phyloP scores from a whole-genome alignment of 1,140 invertebrate genomes.

The Tetramorium simillimum region DNA sequence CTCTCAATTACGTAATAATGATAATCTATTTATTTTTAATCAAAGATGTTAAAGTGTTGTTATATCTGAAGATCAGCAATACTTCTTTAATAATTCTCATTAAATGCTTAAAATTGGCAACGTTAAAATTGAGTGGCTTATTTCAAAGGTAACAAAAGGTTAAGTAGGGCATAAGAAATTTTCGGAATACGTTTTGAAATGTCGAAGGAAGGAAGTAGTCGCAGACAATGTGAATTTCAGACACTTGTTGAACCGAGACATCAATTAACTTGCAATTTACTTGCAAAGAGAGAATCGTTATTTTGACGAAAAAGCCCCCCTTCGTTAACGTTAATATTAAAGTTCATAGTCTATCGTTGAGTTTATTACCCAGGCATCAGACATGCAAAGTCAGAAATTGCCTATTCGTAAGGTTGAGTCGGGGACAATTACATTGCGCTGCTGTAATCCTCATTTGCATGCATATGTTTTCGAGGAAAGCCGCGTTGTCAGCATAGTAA shows the following conservation, averaged over 20 bases:
- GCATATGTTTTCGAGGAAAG: slow-evolving; percentile 72
- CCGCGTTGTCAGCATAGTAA: background rate
- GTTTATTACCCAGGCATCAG: slow-evolving; percentile 35
- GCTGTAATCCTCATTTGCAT: slow-evolving; percentile 76
- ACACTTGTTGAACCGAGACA: slow-evolving; percentile 15
- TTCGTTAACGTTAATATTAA: slow-evolving; percentile 44
- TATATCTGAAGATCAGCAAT: too few species aligned
- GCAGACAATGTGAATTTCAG: background rate
- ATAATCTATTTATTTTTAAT: background rate
- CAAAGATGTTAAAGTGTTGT: background rate
- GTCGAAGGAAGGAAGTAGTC: background rate
- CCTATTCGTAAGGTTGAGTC: slow-evolving; percentile 28
- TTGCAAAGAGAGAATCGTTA: slow-evolving; percentile 17
- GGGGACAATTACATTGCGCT: slow-evolving; percentile 49
- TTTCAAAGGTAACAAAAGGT: background rate
- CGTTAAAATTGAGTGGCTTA: background rate
- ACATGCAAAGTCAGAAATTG: slow-evolving; percentile 58
- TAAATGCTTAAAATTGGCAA: background rate
- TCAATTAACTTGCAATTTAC: slow-evolving; percentile 16
- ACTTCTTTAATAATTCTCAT: background rate
- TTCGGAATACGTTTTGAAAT: background rate
- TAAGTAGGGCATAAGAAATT: background rate
- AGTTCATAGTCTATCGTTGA: slow-evolving; percentile 25
- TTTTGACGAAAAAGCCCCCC: background rate
- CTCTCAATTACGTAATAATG: background rate